Evolutionary conservation across 1,140 invertebrate genomes (phyloP).

Genomic region (Drosophila carrolli): DNA sequence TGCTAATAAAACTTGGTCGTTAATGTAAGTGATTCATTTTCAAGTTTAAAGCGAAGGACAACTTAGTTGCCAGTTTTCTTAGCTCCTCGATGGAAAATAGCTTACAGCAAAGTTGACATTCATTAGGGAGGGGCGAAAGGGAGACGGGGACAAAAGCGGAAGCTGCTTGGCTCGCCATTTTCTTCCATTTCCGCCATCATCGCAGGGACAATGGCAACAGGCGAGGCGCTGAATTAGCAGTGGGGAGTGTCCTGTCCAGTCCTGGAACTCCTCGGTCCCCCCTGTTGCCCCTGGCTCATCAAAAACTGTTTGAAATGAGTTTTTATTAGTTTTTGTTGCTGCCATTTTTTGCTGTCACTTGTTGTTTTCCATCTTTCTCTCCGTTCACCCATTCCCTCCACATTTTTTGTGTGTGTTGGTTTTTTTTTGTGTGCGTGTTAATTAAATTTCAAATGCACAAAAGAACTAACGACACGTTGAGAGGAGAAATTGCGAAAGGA

Average conservation of each 20-base stretch:
- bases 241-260: slow-evolving; percentile 44
- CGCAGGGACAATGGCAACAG: slow-evolving; percentile 67
- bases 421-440: slow-evolving; percentile 57
- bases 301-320: slow-evolving; percentile 76
- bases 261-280: slow-evolving; percentile 1
- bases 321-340: slow-evolving; percentile 74
- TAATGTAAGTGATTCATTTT: slow-evolving; percentile 57
- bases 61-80: slow-evolving; percentile 11
- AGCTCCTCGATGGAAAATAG: slow-evolving; percentile 17
- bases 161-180: slow-evolving; percentile 66
- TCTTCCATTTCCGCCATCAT: slow-evolving; percentile 55
- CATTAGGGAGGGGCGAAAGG: slow-evolving; percentile 47
- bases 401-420: slow-evolving; percentile 8
- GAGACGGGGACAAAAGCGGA: slow-evolving; percentile 59
- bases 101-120: slow-evolving; percentile 68
- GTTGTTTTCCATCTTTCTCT: slow-evolving; percentile 49
- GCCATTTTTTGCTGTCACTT: slow-evolving; percentile 56
- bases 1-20: slow-evolving; percentile 51
- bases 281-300: slow-evolving; percentile 55
- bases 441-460: slow-evolving; percentile 82
- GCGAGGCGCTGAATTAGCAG: slow-evolving; percentile 71
- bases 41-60: slow-evolving; percentile 32
- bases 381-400: too few species aligned
- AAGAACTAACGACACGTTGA: slow-evolving; percentile 67
- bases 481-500: background rate